These are phyloP conservation scores for Mus musculus DNA, from an alignment of 2,113 vertebrate genomes.

Conservation along the genomic window GRCm39 chr5:97442001-97442500, in stretches of 20 bases:
- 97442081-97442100: not conserved
- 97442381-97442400: not conserved
- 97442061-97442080: not conserved
- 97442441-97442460: not conserved
- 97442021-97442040: not conserved
- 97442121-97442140: not conserved
- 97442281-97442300: not conserved
- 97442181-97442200: not conserved
- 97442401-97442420: not conserved
- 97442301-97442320: slow-evolving; percentile 15
- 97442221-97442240: not conserved
- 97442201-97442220: not conserved
- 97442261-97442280: not conserved
- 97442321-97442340: not conserved
- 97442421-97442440: not conserved
- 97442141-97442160: not conserved
- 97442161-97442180: slow-evolving; percentile 30
- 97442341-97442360: too few species aligned
- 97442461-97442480: not conserved
- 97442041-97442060: slow-evolving; percentile 8
- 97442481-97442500: not conserved
- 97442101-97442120: not conserved
- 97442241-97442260: not conserved
- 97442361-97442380: not conserved
- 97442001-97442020: not conserved